Base-by-base conservation (phyloP, 2,888 invertebrate genomes). In the Cryptus viduatorius region DNA sequence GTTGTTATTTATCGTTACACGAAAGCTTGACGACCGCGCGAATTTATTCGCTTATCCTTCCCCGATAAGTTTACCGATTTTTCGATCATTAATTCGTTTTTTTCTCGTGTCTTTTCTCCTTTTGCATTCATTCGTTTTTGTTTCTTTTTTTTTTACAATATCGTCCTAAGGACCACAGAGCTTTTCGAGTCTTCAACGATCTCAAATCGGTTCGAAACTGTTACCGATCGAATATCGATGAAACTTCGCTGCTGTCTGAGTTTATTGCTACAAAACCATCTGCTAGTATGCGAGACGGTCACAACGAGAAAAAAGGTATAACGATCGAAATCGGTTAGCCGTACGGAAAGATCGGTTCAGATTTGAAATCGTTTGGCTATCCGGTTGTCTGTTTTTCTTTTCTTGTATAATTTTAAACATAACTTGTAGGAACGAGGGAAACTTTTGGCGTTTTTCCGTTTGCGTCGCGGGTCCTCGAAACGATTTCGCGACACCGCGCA, bases 131-230 rank as follows among this genome's bases (percentile, higher is more conserved):
- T 31, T 46, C 29, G 46, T 37, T 56, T 73, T 59, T 59, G 46
- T 64, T 56, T 53, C 37, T 44, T 75, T 73, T 48, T 53, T 46
- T 44, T 75, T 73, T 48, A 44, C 48, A n/a, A 69, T 31, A 46
- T 61, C 24, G 73, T 19, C 56, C 56, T 10, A 0, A 12, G 19
- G 37, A 37, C 37, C 24, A 0, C 24, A 4, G 19, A 19, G 19
- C 53, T 8, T 10, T 19, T 10, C 19, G 53, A 50, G 16, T 16
- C n/a, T 16, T 50, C 12, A 2, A 16, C 16, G 50, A 50, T 16
- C 2, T 19, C 16, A 19, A 2, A 53, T 19, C 10, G n/a, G 8
- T 24, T 16, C 12, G 19, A 10, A 24, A 56, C 24, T 3, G 12
- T 24, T 24, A 19, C 19, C 24, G 1, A 24, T 24, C 8, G 24